These are phyloP conservation scores for Cynaeus angustus DNA, from an alignment of 2,888 invertebrate species.

Conservation along the genomic window DNA sequence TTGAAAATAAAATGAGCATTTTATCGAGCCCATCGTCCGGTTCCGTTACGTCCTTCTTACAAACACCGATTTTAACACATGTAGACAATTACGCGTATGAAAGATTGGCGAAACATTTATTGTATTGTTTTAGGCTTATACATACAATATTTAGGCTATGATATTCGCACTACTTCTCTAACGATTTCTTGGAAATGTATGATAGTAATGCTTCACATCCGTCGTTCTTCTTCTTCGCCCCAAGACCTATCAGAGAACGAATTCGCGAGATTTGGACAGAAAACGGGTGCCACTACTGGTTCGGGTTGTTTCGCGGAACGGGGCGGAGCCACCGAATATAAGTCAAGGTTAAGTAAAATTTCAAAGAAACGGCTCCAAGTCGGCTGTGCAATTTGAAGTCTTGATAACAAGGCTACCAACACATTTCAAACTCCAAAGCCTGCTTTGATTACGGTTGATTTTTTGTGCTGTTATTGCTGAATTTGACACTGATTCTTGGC, in stretches of 20 bases:
- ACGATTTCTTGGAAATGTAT: slow-evolving; percentile 34
- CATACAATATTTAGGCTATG: slow-evolving; percentile 54
- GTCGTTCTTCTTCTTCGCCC: slow-evolving; percentile 1
- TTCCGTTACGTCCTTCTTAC: slow-evolving; percentile 17
- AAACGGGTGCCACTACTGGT: slow-evolving; percentile 4
- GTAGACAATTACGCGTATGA: slow-evolving; percentile 52
- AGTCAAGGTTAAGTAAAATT: not conserved
- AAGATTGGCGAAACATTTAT: slow-evolving; percentile 50
- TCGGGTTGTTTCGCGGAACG: no score
- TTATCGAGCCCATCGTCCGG: slow-evolving; percentile 21
- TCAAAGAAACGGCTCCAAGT: no score
- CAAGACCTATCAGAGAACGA: slow-evolving; percentile 1
- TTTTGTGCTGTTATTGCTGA: no score
- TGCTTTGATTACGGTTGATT: no score
- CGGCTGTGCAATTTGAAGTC: no score
- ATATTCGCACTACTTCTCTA: slow-evolving; percentile 37
- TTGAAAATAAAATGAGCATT: not conserved
- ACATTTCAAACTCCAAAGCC: no score
- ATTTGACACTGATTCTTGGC: no score
- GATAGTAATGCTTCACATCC: slow-evolving; percentile 32
- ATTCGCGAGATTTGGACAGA: slow-evolving; percentile 12
- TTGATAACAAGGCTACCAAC: no score
- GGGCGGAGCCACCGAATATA: not conserved
- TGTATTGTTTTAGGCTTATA: slow-evolving; percentile 54
- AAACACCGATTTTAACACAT: slow-evolving; percentile 51